A percentile compares a stretch with the other conserved stretches of the same genome.
phyloP scores from a whole-genome alignment of 1,140 invertebrate genomes.

The Drosophila nigrodunni region DNA sequence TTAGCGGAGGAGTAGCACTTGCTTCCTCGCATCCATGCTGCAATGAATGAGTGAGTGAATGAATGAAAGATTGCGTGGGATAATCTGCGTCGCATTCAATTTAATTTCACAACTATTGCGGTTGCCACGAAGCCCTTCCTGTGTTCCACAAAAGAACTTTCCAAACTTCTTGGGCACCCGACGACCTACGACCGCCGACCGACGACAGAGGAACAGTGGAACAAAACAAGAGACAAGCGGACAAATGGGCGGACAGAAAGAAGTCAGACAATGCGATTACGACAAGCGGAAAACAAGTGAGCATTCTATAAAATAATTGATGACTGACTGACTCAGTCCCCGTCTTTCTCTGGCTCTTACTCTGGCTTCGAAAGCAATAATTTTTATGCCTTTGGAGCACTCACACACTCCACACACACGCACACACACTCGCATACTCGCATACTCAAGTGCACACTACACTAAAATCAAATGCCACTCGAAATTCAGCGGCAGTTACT shows the following conservation, averaged over 20 bases:
- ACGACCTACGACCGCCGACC: background rate
- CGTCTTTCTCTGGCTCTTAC: slow-evolving; percentile 20
- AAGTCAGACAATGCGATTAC: slow-evolving; percentile 20
- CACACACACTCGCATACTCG: slow-evolving; percentile 9
- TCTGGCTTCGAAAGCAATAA: slow-evolving; percentile 64
- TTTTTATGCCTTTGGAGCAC: slow-evolving; percentile 77
- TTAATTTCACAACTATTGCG: slow-evolving; percentile 83
- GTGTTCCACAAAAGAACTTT: slow-evolving; percentile 66
- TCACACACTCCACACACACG: slow-evolving; percentile 41
- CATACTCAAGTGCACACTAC: slow-evolving; percentile 33
- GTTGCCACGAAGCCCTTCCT: slow-evolving; percentile 71
- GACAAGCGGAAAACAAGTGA: slow-evolving; percentile 76
- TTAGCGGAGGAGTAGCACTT: slow-evolving; percentile 48
- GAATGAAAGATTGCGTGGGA: slow-evolving; percentile 82
- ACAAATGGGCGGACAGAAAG: background rate
- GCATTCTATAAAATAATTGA: slow-evolving; percentile 84
- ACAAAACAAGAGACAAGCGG: background rate
- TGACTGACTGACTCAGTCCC: slow-evolving; percentile 76
- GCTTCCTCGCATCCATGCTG: slow-evolving; percentile 51
- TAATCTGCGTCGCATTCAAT: slow-evolving; percentile 83
- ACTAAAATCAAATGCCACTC: slow-evolving; percentile 83
- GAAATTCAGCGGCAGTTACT: slow-evolving; percentile 74
- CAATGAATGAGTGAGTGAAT: slow-evolving; percentile 52
- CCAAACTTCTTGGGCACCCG: slow-evolving; percentile 50
- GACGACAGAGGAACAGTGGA: slow-evolving; percentile 18